Evolutionary conservation across 2,888 invertebrate species (phyloP).

Genomic region (Cremastinae sp.): DNA sequence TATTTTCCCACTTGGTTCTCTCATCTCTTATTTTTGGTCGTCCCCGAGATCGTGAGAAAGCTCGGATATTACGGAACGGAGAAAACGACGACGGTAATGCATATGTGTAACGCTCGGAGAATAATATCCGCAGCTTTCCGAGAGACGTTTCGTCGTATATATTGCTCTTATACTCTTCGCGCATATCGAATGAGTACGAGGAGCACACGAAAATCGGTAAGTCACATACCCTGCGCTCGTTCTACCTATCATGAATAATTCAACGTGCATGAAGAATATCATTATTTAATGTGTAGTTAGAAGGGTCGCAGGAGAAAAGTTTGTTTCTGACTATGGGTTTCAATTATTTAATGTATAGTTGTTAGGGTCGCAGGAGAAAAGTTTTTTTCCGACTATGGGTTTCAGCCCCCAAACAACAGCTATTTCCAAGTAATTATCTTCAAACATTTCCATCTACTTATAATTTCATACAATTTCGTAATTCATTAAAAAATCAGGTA

Average conservation of each 20-base stretch:
- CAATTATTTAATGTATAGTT: conserved; percentile 46
- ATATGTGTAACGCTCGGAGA: conserved; percentile 38
- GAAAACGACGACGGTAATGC: not conserved
- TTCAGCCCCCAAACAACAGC: no score
- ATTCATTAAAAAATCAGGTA: no score
- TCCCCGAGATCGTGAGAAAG: conserved; percentile 52
- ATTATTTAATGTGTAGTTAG: conserved; percentile 60
- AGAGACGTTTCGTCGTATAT: conserved; percentile 41
- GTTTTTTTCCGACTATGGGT: conserved; percentile 23
- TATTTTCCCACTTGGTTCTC: not conserved
- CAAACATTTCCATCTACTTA: no score
- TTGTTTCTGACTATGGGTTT: conserved; percentile 25
- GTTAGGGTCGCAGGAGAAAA: conserved; percentile 39
- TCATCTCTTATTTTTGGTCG: conserved; percentile 32
- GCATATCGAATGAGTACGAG: conserved; percentile 63
- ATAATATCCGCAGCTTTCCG: conserved; percentile 50
- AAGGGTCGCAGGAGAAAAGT: conserved; percentile 44
- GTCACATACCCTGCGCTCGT: conserved; percentile 46
- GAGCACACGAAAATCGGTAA: conserved; percentile 61
- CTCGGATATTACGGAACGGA: conserved; percentile 22
- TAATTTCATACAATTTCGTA: no score
- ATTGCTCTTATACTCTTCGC: conserved; percentile 53
- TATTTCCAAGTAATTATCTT: no score
- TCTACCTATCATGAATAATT: conserved; percentile 66
- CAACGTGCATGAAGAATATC: conserved; percentile 62